Percentiles rank a stretch among this genome's conserved stretches.
Evolutionary conservation across 2,888 invertebrate species (phyloP).

Genomic region (Pammene aurita): DNA sequence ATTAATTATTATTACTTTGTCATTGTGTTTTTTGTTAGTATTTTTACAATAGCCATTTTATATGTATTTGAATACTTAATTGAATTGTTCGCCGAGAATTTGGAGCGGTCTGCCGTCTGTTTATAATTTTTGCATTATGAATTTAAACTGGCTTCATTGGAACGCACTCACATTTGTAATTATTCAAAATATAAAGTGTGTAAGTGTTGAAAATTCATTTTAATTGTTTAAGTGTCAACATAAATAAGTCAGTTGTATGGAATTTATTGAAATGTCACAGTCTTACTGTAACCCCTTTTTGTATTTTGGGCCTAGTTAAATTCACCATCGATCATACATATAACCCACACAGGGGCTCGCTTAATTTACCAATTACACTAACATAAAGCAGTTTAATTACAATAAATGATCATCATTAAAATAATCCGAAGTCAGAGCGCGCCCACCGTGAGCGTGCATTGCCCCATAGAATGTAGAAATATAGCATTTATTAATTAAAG

Average conservation of each 20-base stretch:
- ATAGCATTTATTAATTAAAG: conserved; percentile 29
- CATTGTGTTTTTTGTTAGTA: conserved; percentile 28
- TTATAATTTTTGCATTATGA: conserved; percentile 17
- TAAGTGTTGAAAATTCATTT: no score
- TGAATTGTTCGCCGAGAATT: conserved; percentile 19
- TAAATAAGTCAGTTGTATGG: no score
- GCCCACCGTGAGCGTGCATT: conserved; percentile 7
- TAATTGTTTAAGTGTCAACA: no score
- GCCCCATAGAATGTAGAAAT: conserved; percentile 10
- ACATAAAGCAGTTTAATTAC: conserved; percentile 18
- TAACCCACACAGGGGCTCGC: not conserved
- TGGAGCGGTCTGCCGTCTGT: conserved; percentile 1
- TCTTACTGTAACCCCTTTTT: not conserved
- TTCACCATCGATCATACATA: not conserved
- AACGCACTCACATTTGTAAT: not conserved
- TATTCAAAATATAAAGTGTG: no score
- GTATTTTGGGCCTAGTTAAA: not conserved
- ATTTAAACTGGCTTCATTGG: conserved; percentile 8
- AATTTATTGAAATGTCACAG: no score
- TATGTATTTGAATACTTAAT: conserved; percentile 4
- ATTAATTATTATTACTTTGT: conserved; percentile 34
- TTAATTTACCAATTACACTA: conserved; percentile 13
- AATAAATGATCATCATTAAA: conserved; percentile 17
- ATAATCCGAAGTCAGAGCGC: not conserved
- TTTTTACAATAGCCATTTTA: conserved; percentile 18